phyloP scores from a whole-genome alignment of 2,888 invertebrate genomes.

The Adineta ricciae region DNA sequence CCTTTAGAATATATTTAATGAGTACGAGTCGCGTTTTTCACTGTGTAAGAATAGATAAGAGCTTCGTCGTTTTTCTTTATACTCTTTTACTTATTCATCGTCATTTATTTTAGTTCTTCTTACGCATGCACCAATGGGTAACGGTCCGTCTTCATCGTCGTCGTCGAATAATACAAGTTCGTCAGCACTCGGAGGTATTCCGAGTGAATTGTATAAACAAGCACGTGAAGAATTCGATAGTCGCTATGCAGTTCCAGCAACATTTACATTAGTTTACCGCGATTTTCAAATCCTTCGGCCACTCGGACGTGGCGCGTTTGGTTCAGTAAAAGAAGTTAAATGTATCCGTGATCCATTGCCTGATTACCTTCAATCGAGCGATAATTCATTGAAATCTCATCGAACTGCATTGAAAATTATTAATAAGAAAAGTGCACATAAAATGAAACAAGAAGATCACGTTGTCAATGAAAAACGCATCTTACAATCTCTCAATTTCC shows the following conservation, averaged over 20 bases:
- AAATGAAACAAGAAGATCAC: conserved; percentile 34
- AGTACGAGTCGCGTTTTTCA: too few species aligned
- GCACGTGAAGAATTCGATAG: not conserved
- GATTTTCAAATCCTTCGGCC: conserved; percentile 14
- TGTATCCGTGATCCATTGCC: not conserved
- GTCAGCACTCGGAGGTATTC: not conserved
- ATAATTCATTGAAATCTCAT: not conserved
- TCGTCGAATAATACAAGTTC: not conserved
- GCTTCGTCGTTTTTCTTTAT: too few species aligned
- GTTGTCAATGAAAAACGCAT: conserved; percentile 32
- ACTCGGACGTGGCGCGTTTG: conserved; percentile 14
- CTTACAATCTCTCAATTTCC: conserved; percentile 28
- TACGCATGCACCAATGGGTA: not conserved
- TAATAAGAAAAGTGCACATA: conserved; percentile 32
- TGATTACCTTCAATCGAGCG: not conserved
- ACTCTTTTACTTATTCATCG: too few species aligned
- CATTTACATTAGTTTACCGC: not conserved
- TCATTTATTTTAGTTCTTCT: not conserved
- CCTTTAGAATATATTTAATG: too few species aligned
- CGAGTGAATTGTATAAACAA: conserved; percentile 16
- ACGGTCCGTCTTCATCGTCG: not conserved
- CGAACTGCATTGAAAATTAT: conserved; percentile 31
- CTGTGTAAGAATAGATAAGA: too few species aligned
- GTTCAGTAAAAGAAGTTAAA: conserved; percentile 9
- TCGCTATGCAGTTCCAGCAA: not conserved